Conservation (phyloP, 1,140 invertebrate genomes). For the Dufourea novaeangliae region DNA sequence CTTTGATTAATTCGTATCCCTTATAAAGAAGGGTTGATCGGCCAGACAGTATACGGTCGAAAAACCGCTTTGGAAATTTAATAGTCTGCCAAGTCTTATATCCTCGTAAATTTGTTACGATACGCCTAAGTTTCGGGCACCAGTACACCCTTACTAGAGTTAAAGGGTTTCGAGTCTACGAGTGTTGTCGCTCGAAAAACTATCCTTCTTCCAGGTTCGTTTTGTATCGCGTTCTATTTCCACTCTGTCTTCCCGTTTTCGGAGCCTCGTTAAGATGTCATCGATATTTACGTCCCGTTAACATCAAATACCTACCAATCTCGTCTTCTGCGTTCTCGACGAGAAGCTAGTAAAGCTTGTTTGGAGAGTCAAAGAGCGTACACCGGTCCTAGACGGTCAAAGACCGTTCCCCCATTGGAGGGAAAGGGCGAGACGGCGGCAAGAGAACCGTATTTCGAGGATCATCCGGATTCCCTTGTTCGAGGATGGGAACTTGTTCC, state of each 20-base stretch:
- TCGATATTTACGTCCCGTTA: conserved; percentile 31
- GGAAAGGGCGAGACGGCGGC: not conserved
- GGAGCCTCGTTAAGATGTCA: conserved; percentile 9
- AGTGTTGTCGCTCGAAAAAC: not conserved
- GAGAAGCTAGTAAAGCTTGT: not conserved
- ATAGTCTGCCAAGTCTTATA: not conserved
- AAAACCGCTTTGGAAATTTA: not conserved
- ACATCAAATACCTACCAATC: not conserved
- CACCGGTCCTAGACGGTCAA: not conserved
- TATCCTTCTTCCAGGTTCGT: not conserved
- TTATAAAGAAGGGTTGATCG: not conserved
- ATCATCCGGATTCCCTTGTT: conserved; percentile 45
- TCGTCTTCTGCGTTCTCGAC: not conserved
- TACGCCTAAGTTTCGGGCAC: not conserved
- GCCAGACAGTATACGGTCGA: not conserved
- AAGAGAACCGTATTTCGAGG: not conserved
- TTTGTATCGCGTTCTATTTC: conserved; percentile 13
- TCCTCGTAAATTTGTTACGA: not conserved
- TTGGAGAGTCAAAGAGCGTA: not conserved
- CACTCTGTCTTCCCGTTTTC: conserved; percentile 6
- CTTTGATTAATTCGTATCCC: conserved; percentile 16
- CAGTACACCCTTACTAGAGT: not conserved
- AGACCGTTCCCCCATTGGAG: conserved; percentile 14
- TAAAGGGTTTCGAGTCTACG: not conserved
- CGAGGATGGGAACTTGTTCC: conserved; percentile 43